Conservation (phyloP, 2,888 invertebrate genomes). For the Camponotus fellah region DNA sequence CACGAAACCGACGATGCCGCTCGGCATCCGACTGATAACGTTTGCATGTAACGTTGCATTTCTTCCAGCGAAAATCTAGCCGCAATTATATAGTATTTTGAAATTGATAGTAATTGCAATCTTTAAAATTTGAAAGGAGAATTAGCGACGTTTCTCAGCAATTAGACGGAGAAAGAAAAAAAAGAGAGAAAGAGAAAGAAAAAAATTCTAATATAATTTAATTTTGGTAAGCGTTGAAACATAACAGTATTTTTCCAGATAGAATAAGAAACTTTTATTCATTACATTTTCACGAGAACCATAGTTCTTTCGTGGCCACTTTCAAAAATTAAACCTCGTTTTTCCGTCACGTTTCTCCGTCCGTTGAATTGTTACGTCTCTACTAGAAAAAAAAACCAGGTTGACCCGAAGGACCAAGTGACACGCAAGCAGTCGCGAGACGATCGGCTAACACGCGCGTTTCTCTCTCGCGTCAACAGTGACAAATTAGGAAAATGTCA, state of each 20-base stretch:
- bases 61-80: background rate
- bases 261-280: constrained; percentile 13
- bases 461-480: constrained; percentile 4
- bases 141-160: background rate
- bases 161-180: background rate
- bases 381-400: background rate
- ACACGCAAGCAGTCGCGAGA: background rate
- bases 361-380: background rate
- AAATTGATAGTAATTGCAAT: constrained; percentile 16
- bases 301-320: background rate
- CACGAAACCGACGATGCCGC: constrained; percentile 13
- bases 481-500: constrained; percentile 36
- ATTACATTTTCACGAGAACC: constrained; percentile 11
- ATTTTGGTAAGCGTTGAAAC: constrained; percentile 33
- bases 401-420: background rate
- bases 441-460: constrained; percentile 15
- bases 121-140: constrained; percentile 18
- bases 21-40: constrained; percentile 26
- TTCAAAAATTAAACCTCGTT: constrained; percentile 26
- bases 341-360: constrained; percentile 8
- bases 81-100: background rate
- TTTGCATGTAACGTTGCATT: background rate
- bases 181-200: background rate
- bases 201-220: constrained; percentile 7
- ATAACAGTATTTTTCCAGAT: background rate